Percentiles rank a stretch among this genome's conserved stretches.
Evolutionary conservation across 1,140 invertebrate species (phyloP).

Genomic region (Cydia pomonella): DNA sequence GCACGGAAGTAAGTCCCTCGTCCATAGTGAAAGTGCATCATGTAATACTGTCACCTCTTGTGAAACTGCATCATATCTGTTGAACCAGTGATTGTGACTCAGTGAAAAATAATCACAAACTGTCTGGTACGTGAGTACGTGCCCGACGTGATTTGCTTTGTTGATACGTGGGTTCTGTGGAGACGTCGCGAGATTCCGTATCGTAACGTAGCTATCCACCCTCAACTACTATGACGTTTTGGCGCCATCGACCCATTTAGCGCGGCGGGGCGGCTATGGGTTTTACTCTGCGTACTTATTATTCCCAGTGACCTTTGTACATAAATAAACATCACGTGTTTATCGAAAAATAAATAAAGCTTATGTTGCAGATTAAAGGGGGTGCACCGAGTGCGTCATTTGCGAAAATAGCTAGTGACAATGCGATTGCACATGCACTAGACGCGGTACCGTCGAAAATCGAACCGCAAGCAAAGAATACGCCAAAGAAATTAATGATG

Average conservation of each 20-base stretch:
- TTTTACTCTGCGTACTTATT: slow-evolving; percentile 68
- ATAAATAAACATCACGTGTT: slow-evolving; percentile 53
- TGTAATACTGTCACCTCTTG: slow-evolving; percentile 76
- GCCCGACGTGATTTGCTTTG: slow-evolving; percentile 42
- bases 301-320: slow-evolving; percentile 62
- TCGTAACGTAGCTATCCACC: slow-evolving; percentile 43
- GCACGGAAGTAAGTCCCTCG: slow-evolving; percentile 60
- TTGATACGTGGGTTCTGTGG: slow-evolving; percentile 40
- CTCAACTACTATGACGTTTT: slow-evolving; percentile 70
- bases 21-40: slow-evolving; percentile 78
- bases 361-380: slow-evolving; percentile 71
- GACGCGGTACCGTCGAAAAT: slow-evolving; percentile 57
- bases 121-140: slow-evolving; percentile 40
- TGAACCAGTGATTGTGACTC: slow-evolving; percentile 53
- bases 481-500: slow-evolving; percentile 78
- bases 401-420: slow-evolving; percentile 71
- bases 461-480: slow-evolving; percentile 71
- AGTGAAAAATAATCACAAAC: slow-evolving; percentile 51
- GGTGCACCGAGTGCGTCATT: slow-evolving; percentile 76
- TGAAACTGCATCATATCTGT: slow-evolving; percentile 74
- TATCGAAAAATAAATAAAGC: slow-evolving; percentile 61
- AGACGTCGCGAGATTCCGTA: slow-evolving; percentile 31
- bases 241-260: slow-evolving; percentile 79
- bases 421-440: slow-evolving; percentile 73
- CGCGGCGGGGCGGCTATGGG: slow-evolving; percentile 63